Percentiles rank a stretch among this genome's conserved stretches.
These are phyloP conservation scores for Brachyhypopomus occidentalis DNA, from an alignment of 2,113 vertebrate species.

Conservation along the genomic window DNA sequence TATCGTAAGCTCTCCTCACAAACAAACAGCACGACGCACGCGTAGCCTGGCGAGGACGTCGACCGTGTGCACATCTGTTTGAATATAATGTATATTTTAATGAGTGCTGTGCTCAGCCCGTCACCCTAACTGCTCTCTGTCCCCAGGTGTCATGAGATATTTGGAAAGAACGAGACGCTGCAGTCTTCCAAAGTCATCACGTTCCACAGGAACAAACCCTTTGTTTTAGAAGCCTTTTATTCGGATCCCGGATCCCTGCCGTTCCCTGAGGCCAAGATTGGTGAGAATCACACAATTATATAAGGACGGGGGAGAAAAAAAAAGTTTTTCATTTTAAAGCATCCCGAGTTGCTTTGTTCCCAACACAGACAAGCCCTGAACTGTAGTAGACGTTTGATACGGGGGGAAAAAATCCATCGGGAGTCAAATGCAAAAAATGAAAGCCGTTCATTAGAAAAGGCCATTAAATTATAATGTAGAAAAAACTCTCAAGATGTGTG, in stretches of 20 bases:
- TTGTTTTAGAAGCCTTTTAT: conserved; percentile 81
- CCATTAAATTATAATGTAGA: neutral
- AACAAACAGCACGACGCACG: no score
- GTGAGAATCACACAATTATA: conserved; percentile 62
- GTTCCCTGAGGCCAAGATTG: conserved; percentile 81
- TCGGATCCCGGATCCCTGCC: conserved; percentile 76
- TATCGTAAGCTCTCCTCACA: conserved; percentile 69
- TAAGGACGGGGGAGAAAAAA: neutral
- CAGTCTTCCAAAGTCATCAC: conserved; percentile 83
- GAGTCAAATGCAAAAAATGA: no score
- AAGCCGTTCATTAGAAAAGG: no score
- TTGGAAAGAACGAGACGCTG: conserved; percentile 74
- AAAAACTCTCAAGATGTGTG: no score
- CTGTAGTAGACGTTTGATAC: neutral
- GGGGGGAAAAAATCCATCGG: no score
- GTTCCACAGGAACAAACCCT: conserved; percentile 77
- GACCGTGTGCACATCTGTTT: neutral
- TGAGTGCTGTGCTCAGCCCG: neutral
- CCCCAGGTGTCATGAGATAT: conserved; percentile 72
- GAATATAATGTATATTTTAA: neutral
- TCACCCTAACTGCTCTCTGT: neutral
- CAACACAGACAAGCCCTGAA: neutral
- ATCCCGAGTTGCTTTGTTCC: neutral
- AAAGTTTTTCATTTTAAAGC: conserved; percentile 34
- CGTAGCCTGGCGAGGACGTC: neutral